A percentile compares a stretch with the other conserved stretches of the same genome.
These are phyloP conservation scores for Anoncus sp. DNA, from an alignment of 2,888 invertebrate genomes.

Conservation along the genomic window DNA sequence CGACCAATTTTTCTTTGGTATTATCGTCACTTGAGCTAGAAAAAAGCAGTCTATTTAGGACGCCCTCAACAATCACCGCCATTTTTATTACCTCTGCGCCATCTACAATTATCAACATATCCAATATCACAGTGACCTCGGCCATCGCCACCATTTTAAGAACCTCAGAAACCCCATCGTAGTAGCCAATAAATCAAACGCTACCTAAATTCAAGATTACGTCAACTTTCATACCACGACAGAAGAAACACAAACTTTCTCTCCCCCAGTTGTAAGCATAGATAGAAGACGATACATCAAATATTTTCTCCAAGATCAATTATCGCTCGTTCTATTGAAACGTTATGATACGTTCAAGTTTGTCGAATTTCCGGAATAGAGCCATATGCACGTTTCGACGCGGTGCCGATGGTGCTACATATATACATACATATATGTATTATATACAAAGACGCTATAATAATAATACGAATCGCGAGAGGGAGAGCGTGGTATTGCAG, in stretches of 20 bases:
- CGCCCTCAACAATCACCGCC: background rate
- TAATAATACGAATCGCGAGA: constrained; percentile 64
- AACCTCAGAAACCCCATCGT: background rate
- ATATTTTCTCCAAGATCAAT: constrained; percentile 30
- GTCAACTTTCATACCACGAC: background rate
- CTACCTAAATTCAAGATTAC: background rate
- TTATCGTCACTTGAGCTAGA: too few relatives aligned
- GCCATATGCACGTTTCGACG: constrained; percentile 49
- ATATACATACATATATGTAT: constrained; percentile 5
- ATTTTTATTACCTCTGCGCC: background rate
- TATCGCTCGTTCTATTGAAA: constrained; percentile 40
- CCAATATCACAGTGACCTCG: too few relatives aligned
- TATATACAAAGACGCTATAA: constrained; percentile 30
- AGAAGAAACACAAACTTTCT: background rate
- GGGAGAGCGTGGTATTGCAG: constrained; percentile 58
- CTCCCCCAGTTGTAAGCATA: background rate
- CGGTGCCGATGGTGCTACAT: background rate
- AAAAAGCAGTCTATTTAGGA: background rate
- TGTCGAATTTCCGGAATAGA: constrained; percentile 43
- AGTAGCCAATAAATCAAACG: too few relatives aligned
- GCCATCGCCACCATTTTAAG: background rate
- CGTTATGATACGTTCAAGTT: constrained; percentile 35
- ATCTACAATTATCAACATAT: too few relatives aligned
- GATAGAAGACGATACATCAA: background rate
- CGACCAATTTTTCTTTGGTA: too few relatives aligned